Conservation (phyloP, 2,797 vertebrate species). For the Percopsis omiscomaycus region DNA sequence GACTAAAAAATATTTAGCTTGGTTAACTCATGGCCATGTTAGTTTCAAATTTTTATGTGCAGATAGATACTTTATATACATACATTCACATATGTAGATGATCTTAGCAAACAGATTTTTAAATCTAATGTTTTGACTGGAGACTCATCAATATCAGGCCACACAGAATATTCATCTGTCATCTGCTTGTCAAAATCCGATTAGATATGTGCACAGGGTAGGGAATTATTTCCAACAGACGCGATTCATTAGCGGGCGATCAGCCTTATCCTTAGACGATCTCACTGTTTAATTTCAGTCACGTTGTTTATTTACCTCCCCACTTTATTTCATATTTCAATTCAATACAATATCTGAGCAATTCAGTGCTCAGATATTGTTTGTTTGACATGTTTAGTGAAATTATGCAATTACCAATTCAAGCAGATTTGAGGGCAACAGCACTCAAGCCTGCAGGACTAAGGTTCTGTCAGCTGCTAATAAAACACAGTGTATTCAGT, state of each 20-base stretch:
- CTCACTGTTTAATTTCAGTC: conserved; percentile 38
- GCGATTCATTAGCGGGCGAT: conserved; percentile 38
- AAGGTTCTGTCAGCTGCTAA: conserved; percentile 45
- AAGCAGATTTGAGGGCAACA: conserved; percentile 5
- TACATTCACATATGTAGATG: too few relatives aligned
- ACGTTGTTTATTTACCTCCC: conserved; percentile 53
- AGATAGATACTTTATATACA: too few relatives aligned
- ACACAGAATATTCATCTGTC: conserved; percentile 64
- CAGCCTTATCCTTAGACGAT: conserved; percentile 18
- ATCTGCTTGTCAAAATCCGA: conserved; percentile 53
- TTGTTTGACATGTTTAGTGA: conserved; percentile 42
- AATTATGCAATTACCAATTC: conserved; percentile 50
- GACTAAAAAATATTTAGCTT: background rate
- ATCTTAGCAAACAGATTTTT: conserved; percentile 27
- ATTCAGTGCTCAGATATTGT: conserved; percentile 51
- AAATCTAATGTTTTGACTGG: conserved; percentile 34
- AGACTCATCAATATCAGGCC: conserved; percentile 57
- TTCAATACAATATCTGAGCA: background rate
- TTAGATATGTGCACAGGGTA: conserved; percentile 40
- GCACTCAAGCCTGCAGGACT: conserved; percentile 6
- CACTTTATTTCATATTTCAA: conserved; percentile 57
- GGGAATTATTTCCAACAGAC: conserved; percentile 46
- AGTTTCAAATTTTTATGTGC: too few relatives aligned
- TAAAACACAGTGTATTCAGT: conserved; percentile 48
- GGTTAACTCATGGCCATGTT: too few relatives aligned